These are phyloP conservation scores for Tyrannus savana DNA, from an alignment of 2,113 vertebrate genomes.

Conservation along the genomic window DNA sequence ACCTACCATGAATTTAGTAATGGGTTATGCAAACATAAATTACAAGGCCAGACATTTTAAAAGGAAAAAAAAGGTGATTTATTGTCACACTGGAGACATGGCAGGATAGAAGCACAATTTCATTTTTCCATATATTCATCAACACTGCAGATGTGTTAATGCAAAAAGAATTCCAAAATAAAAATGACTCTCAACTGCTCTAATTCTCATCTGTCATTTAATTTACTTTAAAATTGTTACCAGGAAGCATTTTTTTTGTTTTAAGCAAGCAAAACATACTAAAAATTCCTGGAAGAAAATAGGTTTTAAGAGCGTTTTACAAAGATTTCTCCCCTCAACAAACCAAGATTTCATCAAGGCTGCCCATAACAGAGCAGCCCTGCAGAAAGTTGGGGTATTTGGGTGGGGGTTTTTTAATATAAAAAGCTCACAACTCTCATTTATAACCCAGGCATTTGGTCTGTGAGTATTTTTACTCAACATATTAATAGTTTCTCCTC, in stretches of 20 bases:
- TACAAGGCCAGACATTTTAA: slow-evolving; percentile 87
- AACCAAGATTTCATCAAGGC: neutral
- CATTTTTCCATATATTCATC: slow-evolving; percentile 90
- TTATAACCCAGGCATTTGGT: neutral
- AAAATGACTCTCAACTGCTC: slow-evolving; percentile 61
- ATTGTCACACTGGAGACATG: slow-evolving; percentile 83
- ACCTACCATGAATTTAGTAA: slow-evolving; percentile 89
- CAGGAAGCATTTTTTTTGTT: neutral
- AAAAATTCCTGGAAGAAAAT: neutral
- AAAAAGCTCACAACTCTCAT: neutral
- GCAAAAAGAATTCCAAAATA: slow-evolving; percentile 81
- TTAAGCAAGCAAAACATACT: neutral
- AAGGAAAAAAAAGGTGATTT: slow-evolving; percentile 89
- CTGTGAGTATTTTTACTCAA: neutral
- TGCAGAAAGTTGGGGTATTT: neutral
- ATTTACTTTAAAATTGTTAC: slow-evolving; percentile 56
- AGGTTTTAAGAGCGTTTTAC: neutral
- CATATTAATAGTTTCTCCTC: neutral
- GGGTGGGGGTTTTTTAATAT: neutral
- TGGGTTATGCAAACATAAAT: slow-evolving; percentile 91
- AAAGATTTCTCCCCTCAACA: neutral
- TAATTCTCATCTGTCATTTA: slow-evolving; percentile 49
- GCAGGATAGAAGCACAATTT: slow-evolving; percentile 82
- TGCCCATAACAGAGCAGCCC: neutral
- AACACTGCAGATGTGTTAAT: slow-evolving; percentile 82